phyloP scores from a whole-genome alignment of 2,797 vertebrate genomes.

The Lutjanus campechanus region DNA sequence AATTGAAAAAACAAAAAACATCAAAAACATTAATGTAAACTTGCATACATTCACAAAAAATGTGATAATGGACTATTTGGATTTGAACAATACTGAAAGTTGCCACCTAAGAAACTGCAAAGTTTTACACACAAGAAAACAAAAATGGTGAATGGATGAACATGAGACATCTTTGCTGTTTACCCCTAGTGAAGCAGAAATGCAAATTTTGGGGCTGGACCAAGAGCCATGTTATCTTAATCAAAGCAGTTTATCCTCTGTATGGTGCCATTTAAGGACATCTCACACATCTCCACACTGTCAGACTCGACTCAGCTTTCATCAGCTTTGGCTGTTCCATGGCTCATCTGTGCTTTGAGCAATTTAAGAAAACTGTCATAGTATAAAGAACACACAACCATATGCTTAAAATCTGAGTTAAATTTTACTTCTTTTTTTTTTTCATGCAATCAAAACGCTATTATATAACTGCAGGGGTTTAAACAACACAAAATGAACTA shows the following conservation, averaged over 20 bases:
- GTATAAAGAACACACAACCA: too few relatives aligned
- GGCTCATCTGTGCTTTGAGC: not conserved
- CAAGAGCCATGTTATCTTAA: not conserved
- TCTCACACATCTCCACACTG: not conserved
- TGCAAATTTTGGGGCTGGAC: not conserved
- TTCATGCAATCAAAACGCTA: too few relatives aligned
- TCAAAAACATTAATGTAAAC: not conserved
- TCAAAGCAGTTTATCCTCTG: not conserved
- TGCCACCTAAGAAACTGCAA: not conserved
- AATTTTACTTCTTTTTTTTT: too few relatives aligned
- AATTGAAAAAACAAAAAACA: slow-evolving; percentile 1
- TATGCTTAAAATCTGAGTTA: too few relatives aligned
- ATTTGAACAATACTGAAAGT: slow-evolving; percentile 7
- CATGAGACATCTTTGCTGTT: not conserved
- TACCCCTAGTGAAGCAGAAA: not conserved
- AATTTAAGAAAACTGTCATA: too few relatives aligned
- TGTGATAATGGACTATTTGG: not conserved
- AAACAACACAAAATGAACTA: too few relatives aligned
- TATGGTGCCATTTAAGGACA: not conserved
- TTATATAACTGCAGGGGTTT: too few relatives aligned
- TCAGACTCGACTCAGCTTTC: slow-evolving; percentile 6
- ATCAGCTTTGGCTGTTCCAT: not conserved
- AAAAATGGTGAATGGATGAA: not conserved
- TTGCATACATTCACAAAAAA: not conserved
- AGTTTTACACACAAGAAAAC: not conserved